Evolutionary conservation across 1,140 invertebrate genomes (phyloP).

Genomic region (Cyrtorhinus lividipennis): DNA sequence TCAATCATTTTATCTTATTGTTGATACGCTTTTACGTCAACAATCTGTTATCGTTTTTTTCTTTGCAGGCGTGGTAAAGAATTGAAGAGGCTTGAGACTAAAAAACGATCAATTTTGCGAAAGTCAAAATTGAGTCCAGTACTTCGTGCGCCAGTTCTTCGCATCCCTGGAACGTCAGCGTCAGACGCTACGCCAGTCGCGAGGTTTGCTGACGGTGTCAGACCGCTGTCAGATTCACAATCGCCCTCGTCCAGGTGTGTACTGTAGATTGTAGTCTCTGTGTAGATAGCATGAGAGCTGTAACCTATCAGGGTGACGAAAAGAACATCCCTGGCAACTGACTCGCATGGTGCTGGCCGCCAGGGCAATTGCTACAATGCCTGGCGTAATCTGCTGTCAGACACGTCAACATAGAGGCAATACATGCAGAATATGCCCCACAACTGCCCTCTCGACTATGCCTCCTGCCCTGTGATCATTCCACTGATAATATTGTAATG

Average conservation of each 20-base stretch:
- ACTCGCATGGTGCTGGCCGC: background rate
- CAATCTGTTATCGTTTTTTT: background rate
- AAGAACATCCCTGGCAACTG: background rate
- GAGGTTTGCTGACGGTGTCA: background rate
- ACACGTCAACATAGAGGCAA: no score
- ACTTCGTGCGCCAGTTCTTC: conserved; percentile 18
- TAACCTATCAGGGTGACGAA: background rate
- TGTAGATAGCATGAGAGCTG: background rate
- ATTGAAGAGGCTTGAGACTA: conserved; percentile 4
- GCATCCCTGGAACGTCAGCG: conserved; percentile 6
- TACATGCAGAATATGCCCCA: no score
- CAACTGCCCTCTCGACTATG: no score
- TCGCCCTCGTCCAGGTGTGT: no score
- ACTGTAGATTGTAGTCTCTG: no score
- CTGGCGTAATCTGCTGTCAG: no score
- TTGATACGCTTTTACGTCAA: background rate
- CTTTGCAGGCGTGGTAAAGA: background rate
- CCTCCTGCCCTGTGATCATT: no score
- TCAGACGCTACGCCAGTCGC: background rate
- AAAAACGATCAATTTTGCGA: conserved; percentile 14
- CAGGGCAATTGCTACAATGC: background rate
- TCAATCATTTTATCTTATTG: conserved; percentile 8
- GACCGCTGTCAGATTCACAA: background rate
- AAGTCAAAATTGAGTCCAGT: conserved; percentile 17
- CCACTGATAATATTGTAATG: no score